Percentiles rank a stretch among this genome's conserved stretches.
phyloP scores from a whole-genome alignment of 2,113 vertebrate genomes.

The Hyaena hyaena region DNA sequence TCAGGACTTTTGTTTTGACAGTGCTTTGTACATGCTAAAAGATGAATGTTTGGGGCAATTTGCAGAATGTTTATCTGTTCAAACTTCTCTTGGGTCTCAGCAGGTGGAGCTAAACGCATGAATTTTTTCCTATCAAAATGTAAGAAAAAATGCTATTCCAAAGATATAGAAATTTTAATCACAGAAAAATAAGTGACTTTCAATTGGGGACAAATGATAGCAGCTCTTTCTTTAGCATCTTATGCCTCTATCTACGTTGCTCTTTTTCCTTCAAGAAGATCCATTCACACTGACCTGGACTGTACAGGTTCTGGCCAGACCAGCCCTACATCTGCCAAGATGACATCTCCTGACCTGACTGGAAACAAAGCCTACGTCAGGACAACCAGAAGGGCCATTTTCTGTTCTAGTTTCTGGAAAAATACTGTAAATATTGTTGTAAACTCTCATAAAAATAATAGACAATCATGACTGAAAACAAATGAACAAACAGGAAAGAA shows the following conservation, averaged over 20 bases:
- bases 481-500: not conserved
- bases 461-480: not conserved
- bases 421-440: not conserved
- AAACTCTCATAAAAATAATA: not conserved
- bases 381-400: not conserved
- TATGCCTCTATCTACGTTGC: not conserved
- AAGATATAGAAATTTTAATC: not conserved
- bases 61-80: not conserved
- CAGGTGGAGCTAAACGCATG: slow-evolving; percentile 52
- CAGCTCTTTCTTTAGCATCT: not conserved
- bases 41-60: not conserved
- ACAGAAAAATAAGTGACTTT: not conserved
- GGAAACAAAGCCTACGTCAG: rapidly evolving
- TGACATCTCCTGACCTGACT: rapidly evolving
- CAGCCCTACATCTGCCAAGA: rapidly evolving
- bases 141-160: not conserved
- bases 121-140: not conserved
- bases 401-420: not conserved
- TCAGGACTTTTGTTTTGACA: not conserved
- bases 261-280: not conserved
- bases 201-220: not conserved
- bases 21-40: not conserved
- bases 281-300: rapidly evolving
- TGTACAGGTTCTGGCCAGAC: not conserved
- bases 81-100: slow-evolving; percentile 26